Evolutionary conservation across 2,113 vertebrate species (phyloP), one percentile per base, ranked within the genome.

Genomic region (Apodemus speciosus): DNA sequence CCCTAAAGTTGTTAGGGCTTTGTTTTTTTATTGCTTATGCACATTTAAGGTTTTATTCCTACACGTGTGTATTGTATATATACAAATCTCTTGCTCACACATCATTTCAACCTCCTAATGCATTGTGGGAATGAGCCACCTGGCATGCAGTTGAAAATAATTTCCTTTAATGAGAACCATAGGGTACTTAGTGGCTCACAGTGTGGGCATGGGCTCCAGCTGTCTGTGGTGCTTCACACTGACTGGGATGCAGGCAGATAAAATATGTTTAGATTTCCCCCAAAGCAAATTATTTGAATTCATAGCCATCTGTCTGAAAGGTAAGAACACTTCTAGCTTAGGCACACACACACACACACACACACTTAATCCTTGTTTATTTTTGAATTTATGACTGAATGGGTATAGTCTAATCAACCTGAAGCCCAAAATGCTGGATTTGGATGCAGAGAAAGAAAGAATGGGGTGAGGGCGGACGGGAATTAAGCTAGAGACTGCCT

Each of bases 331-430:
- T 96, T 97, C 88, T 95, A 96, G 46, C 73, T 97, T 64, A 94
- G 76, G 86, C 94, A 90, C 76, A 90, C 43, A 90, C n/a, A 97
- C 90, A 96, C 0, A 53, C 51, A 76, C 83, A 90, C 40, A 90
- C n/a, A 97, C 90, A 96, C 0, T 2, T 96, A 96, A 97, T 93
- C 92, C 68, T 0, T 93, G 79, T 94, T 95, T 97, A 96, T 93
- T 96, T 96, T 95, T 76, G 93, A 97, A 97, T 97, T 97, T 97
- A 97, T 95, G 95, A 95, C 94, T 32, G 79, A 95, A 72, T 95
- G 73, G 27, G 1, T 96, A 89, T 66, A 71, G 1, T 4, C 79
- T 89, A 96, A 97, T 97, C 95, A 97, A 83, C 38, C 91, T 94
- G 84, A 76, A 94, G 95, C 92, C 94, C 76, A 6, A 0, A 95